Conservation (phyloP, 2,888 invertebrate species). For the Linyphia triangularis region DNA sequence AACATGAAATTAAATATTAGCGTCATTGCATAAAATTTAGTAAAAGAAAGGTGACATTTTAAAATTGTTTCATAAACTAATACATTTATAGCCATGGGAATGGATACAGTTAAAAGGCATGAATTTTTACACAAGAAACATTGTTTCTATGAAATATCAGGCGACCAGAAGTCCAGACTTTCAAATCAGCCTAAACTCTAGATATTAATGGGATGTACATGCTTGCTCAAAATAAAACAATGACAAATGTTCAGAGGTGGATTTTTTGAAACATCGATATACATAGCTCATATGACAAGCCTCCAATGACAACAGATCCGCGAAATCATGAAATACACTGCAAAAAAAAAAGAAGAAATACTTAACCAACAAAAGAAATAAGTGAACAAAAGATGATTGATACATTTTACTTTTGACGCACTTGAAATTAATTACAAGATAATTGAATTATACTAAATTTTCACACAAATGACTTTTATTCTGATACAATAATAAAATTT, state of each 20-base stretch:
- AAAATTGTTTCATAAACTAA: not conserved
- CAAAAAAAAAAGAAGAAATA: slow-evolving; percentile 3
- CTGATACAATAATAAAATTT: no score
- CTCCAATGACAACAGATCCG: slow-evolving; percentile 4
- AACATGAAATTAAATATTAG: slow-evolving; percentile 4
- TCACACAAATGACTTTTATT: no score
- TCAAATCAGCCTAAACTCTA: slow-evolving; percentile 51
- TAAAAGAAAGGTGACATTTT: not conserved
- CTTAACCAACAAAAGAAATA: not conserved
- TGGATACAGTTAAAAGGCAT: slow-evolving; percentile 23
- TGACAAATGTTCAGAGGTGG: slow-evolving; percentile 57
- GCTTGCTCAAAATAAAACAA: slow-evolving; percentile 48
- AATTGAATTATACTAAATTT: no score
- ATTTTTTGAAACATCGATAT: slow-evolving; percentile 60
- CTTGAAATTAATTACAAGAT: no score
- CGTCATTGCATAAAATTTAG: not conserved
- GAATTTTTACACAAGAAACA: slow-evolving; percentile 32
- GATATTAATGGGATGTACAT: slow-evolving; percentile 52
- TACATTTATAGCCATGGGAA: not conserved
- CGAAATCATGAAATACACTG: slow-evolving; percentile 57
- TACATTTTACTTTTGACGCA: no score
- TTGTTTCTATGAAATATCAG: slow-evolving; percentile 15
- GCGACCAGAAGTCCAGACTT: slow-evolving; percentile 27
- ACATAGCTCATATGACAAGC: slow-evolving; percentile 55
- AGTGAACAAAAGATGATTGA: no score